Conservation (phyloP, 2,888 invertebrate species). For the Callyntrura guangdongensis region DNA sequence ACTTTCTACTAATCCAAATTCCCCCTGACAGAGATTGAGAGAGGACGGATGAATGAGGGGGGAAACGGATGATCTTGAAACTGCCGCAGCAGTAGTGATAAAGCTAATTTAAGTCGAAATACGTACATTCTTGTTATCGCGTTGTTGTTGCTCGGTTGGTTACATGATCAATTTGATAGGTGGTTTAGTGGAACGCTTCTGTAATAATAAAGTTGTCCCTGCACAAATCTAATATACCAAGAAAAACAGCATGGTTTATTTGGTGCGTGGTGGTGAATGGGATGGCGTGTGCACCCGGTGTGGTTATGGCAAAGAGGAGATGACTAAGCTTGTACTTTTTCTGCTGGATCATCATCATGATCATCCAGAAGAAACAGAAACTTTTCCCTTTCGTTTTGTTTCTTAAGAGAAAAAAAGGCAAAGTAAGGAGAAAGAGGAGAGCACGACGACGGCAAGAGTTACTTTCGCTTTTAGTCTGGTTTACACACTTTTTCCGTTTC, state of each 20-base stretch:
- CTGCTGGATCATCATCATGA: conserved; percentile 41
- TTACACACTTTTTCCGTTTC: conserved; percentile 1
- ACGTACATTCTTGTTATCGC: neutral
- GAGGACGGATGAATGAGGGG: no score
- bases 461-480: neutral
- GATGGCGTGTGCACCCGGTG: neutral
- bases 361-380: conserved; percentile 25
- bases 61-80: conserved; percentile 7
- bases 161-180: no score
- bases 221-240: conserved; percentile 7
- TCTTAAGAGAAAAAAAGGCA: conserved; percentile 27
- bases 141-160: neutral
- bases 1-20: conserved; percentile 30
- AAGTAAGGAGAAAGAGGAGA: neutral
- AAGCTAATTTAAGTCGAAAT: neutral
- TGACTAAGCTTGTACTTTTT: neutral
- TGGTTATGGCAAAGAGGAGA: neutral
- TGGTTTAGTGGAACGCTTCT: no score
- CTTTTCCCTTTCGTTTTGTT: conserved; percentile 14
- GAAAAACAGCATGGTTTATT: neutral
- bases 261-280: neutral
- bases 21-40: neutral
- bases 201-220: conserved; percentile 29
- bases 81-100: neutral
- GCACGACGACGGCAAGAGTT: neutral